Evolutionary conservation across 2,888 invertebrate species (phyloP).

Genomic region (Drosophila mettleri): DNA sequence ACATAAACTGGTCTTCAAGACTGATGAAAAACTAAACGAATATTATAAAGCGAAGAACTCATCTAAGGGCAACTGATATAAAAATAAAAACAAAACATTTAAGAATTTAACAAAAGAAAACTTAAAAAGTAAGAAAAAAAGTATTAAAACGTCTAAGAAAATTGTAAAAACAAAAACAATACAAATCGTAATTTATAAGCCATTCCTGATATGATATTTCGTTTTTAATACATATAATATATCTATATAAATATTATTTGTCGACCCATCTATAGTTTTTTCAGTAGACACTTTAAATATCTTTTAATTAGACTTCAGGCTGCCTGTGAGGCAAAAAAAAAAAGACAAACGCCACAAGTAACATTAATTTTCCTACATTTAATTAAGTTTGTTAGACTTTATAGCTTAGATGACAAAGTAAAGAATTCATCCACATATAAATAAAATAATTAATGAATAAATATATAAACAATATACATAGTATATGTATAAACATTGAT

Average conservation of each 20-base stretch:
- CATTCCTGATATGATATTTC: constrained; percentile 71
- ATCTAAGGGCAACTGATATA: constrained; percentile 38
- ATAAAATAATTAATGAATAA: constrained; percentile 25
- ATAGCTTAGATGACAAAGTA: constrained; percentile 62
- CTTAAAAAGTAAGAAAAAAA: constrained; percentile 50
- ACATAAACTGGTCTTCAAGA: constrained; percentile 73
- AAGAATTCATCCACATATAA: constrained; percentile 60
- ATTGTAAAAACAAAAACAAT: constrained; percentile 43
- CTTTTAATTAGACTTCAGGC: constrained; percentile 12
- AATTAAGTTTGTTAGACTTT: constrained; percentile 78
- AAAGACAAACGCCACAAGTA: constrained; percentile 71
- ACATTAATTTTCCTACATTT: constrained; percentile 71
- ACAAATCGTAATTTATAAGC: constrained; percentile 61
- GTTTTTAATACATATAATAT: constrained; percentile 21
- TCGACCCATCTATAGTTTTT: constrained; percentile 22
- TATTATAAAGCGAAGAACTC: constrained; percentile 48
- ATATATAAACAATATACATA: constrained; percentile 36
- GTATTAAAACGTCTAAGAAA: constrained; percentile 56
- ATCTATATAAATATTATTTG: constrained; percentile 13
- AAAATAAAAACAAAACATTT: constrained; percentile 28
- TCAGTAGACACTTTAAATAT: constrained; percentile 9
- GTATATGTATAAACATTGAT: constrained; percentile 39
- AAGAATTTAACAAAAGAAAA: constrained; percentile 38
- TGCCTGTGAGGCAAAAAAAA: constrained; percentile 66
- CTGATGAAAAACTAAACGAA: constrained; percentile 70